These are phyloP conservation scores for Mungos mungo DNA, from an alignment of 2,113 vertebrate species.

Conservation along the genomic window DNA sequence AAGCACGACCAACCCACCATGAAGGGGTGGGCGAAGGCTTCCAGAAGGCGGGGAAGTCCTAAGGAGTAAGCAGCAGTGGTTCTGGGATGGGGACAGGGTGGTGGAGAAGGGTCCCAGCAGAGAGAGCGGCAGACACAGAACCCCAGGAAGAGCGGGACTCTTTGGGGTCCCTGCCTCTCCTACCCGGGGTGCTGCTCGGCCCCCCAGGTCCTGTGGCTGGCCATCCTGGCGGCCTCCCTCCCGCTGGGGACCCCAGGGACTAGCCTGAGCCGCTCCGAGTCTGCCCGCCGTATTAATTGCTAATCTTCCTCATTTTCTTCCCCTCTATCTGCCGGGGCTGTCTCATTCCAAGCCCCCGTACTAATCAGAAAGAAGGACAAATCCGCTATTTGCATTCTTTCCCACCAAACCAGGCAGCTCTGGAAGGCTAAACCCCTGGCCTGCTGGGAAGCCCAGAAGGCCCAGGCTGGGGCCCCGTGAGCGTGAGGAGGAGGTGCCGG, in stretches of 20 bases:
- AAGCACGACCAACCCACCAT: not conserved
- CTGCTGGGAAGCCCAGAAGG: not conserved
- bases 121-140: not conserved
- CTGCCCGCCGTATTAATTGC: conserved; percentile 50
- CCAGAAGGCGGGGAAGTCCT: not conserved
- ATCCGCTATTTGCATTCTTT: conserved; percentile 67
- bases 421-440: not conserved
- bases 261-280: not conserved
- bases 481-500: not conserved
- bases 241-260: conserved; percentile 3
- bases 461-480: not conserved
- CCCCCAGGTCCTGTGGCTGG: not conserved
- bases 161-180: not conserved
- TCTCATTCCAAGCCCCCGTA: not conserved
- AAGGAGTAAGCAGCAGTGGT: not conserved
- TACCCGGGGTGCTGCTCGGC: not conserved
- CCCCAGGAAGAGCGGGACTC: accelerated
- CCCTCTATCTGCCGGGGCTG: conserved; percentile 21
- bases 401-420: conserved; percentile 43
- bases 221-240: not conserved
- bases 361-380: conserved; percentile 68
- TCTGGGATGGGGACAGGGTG: accelerated
- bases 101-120: too few relatives aligned
- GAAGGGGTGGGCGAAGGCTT: not conserved
- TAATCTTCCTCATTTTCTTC: conserved; percentile 67